Evolutionary conservation across 30 jellyfish, hydroid and myxozoan species (phyloP).

Genomic region (Cassiopea xamachana): DNA sequence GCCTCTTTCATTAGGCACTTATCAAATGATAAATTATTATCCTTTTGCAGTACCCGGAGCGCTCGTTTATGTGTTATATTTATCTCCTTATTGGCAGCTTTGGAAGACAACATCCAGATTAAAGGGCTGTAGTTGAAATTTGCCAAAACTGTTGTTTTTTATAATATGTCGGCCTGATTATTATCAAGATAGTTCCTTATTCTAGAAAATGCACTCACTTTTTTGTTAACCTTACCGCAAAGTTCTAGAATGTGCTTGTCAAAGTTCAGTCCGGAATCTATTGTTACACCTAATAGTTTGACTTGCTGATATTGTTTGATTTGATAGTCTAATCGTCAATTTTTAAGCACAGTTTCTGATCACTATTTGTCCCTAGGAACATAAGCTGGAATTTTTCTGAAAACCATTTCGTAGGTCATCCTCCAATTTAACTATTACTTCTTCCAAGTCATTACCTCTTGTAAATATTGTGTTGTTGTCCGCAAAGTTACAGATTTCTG

Average conservation of each 20-base stretch:
- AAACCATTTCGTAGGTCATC: slow-evolving; percentile 9
- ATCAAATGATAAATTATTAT: slow-evolving; percentile 37
- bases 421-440: slow-evolving; percentile 22
- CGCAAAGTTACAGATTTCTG: slow-evolving; percentile 41
- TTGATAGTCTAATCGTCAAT: background rate
- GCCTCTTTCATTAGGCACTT: slow-evolving; percentile 22
- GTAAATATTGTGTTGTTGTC: slow-evolving; percentile 20
- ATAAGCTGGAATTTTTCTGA: slow-evolving; percentile 22
- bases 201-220: slow-evolving; percentile 8
- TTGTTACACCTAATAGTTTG: background rate
- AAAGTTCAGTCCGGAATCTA: background rate
- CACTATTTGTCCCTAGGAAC: slow-evolving; percentile 27
- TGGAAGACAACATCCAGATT: slow-evolving; percentile 44
- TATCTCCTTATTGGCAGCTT: slow-evolving; percentile 24
- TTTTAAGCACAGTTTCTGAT: background rate
- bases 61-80: slow-evolving; percentile 51
- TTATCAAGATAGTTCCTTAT: background rate
- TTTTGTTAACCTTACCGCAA: background rate
- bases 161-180: background rate
- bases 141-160: slow-evolving; percentile 25
- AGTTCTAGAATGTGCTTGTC: background rate
- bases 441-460: slow-evolving; percentile 10
- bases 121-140: slow-evolving; percentile 27
- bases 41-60: slow-evolving; percentile 9
- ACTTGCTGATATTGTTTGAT: slow-evolving; percentile 2